A percentile compares a stretch with the other conserved stretches of the same genome.
Conservation (phyloP, 2,797 vertebrate species). For the Anisognathus igniventris region DNA sequence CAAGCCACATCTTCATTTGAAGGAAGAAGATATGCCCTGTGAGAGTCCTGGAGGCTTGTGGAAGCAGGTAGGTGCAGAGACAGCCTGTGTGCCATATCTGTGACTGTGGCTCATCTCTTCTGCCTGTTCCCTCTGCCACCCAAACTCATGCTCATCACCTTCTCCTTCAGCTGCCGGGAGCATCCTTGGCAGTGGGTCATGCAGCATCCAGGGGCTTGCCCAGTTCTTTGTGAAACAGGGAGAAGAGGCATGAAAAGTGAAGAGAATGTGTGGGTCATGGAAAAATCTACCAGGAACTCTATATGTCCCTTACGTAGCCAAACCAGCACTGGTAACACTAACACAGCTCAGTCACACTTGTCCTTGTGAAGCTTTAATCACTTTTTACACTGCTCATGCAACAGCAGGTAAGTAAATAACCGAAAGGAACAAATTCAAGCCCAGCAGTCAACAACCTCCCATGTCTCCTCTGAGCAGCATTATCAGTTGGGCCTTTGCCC, state of each 20-base stretch:
- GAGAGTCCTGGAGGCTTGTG: not conserved
- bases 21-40: not conserved
- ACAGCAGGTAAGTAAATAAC: not conserved
- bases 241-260: not conserved
- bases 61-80: not conserved
- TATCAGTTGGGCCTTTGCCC: not conserved
- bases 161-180: not conserved
- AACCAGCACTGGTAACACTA: not conserved
- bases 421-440: not conserved
- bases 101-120: not conserved
- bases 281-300: not conserved
- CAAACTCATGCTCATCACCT: not conserved
- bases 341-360: not conserved
- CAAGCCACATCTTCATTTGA: not conserved
- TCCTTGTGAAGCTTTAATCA: not conserved
- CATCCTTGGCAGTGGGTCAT: not conserved
- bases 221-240: not conserved
- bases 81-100: rapidly evolving
- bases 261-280: not conserved
- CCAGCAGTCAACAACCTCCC: not conserved
- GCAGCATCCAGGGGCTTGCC: not conserved
- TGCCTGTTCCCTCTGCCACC: not conserved
- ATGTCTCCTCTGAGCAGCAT: not conserved
- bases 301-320: rapidly evolving
- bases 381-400: not conserved